Base-by-base conservation (phyloP, 1,140 invertebrate genomes). In the Atopsyche davidsoni region DNA sequence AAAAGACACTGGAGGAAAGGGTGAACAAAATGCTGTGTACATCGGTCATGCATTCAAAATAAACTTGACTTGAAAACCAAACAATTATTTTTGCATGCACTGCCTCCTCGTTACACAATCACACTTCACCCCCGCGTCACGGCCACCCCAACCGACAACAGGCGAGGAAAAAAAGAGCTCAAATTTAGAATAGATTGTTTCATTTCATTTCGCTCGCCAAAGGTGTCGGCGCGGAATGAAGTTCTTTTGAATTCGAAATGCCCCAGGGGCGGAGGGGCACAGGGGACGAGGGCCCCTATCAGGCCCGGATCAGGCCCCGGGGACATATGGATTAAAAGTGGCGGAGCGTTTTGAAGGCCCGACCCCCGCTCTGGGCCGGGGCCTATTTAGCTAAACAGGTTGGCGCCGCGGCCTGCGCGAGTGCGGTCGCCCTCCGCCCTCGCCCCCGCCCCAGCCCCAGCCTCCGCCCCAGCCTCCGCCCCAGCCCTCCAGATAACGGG, bases 291-390 rank as follows among this genome's bases (percentile, higher is more conserved):
- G n/a, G 42, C 53, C 53, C 48, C 57, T 58, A 58, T 58, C 57
- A 58, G 53, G 53, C 49, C 46, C 32, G 49, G 57, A 58, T 58
- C 57, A 58, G 57, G 44, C 57, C 57, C 57, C 45, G 57, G 57
- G 57, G 57, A 58, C 57, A 52, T 53, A 55, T 55, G 57, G 57
- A 58, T 58, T 58, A 58, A 58, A 58, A 58, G 56, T 58, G 56
- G 56, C 56, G 51, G 51, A 58, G 51, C 56, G 53, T 58, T 54
- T 54, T 54, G 53, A 55, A 51, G 48, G 24, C 34, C 34, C 44
- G 56, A 43, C 32, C 50, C 50, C 55, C 32, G 23, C 21, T 47
- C 34, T 24, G 23, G 36, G 23, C 48, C 42, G 47, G 39, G 41
- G 47, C 55, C 55, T 51, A 57, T 57, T 57, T 53, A 51, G 41